phyloP scores from a whole-genome alignment of 1,140 invertebrate genomes.

The Phthorimaea operculella region DNA sequence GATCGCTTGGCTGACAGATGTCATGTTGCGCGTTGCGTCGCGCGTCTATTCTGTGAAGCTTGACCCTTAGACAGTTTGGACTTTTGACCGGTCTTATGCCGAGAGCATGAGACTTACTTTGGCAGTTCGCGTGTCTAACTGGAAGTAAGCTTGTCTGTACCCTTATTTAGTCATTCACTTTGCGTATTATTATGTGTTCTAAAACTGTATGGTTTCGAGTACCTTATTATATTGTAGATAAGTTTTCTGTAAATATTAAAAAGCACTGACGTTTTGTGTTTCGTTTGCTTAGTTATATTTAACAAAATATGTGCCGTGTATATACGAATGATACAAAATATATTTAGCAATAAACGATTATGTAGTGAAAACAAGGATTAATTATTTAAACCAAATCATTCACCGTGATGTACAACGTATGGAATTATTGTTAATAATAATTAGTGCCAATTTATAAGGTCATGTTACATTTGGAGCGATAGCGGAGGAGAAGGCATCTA shows the following conservation, averaged over 20 bases:
- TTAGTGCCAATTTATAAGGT: constrained; percentile 47
- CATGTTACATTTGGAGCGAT: background rate
- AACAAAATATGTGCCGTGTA: constrained; percentile 53
- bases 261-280: constrained; percentile 39
- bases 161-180: background rate
- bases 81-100: too few species aligned
- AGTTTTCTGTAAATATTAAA: constrained; percentile 53
- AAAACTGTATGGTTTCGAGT: constrained; percentile 35
- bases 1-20: too few species aligned
- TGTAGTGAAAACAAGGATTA: constrained; percentile 15
- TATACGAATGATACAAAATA: constrained; percentile 44
- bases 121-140: too few species aligned
- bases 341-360: constrained; percentile 19
- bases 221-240: constrained; percentile 55
- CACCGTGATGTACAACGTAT: constrained; percentile 59
- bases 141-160: too few species aligned
- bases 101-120: too few species aligned
- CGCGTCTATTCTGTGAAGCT: too few species aligned
- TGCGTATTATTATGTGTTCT: constrained; percentile 3
- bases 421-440: constrained; percentile 34
- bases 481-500: too few species aligned
- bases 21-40: too few species aligned
- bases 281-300: constrained; percentile 37
- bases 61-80: too few species aligned
- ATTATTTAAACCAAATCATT: constrained; percentile 53